Base-by-base conservation (phyloP, 1,140 invertebrate genomes). In the Penaeus japonicus region DNA sequence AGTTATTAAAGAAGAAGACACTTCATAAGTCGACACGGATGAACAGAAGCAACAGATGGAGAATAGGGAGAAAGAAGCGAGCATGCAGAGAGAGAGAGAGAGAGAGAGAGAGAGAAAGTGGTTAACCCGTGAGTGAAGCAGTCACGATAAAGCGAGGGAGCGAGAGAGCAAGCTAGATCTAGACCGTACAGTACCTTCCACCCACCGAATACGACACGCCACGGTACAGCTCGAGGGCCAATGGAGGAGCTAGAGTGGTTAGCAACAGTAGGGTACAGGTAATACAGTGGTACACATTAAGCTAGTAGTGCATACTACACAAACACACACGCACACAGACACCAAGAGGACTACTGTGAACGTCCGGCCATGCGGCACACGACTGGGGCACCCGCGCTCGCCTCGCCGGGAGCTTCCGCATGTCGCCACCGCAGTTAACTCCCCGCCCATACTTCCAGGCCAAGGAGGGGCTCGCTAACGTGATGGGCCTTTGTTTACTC, bases 211-310 rank as follows among this genome's bases (percentile, higher is more conserved):
- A 79, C 77, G 24, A 79, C 39, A 79, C 77, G 77, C 39, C 77
- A 79, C 54, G 47, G 24, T 39, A 39, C 77, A 79, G 39, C 77
- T 79, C 77, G 54, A 53, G 47, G 54, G 54, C 77, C 77, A 79
- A 53, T 53, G 39, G 54, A 54, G 77, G 77, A 79, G 77, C 39
- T 79, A 79, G 77, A 79, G 77, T 79, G 77, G 77, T 79, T 79
- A 78, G 35, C 27, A 39, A 78, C 39, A 79, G 77, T 79, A 79
- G 77, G 77, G 39, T 18, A 79, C 32, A 79, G 77, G 77, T 79
- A 79, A 54, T 79, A 79, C 75, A 78, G 75, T 78, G 75, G 75
- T 78, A 78, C 32, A 78, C 77, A 79, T 79, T 24, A 79, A 79
- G 39, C 77, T 79, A 79, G 77, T 79, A 53, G 77, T 54, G 77